phyloP scores from a whole-genome alignment of 2,113 vertebrate genomes.

The Hydrolagus affinis region DNA sequence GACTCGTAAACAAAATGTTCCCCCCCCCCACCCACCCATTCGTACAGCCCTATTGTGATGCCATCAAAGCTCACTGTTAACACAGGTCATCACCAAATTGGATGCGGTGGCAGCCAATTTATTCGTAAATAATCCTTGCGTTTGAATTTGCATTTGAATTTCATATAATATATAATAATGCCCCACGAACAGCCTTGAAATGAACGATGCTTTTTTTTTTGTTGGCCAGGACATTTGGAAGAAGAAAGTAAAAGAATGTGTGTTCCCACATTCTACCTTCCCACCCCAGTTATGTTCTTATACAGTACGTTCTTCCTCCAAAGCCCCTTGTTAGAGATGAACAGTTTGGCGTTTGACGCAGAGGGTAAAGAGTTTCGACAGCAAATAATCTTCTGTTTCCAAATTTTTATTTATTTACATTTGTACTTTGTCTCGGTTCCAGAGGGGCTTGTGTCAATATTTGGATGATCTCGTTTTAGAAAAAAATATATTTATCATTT shows the following conservation, averaged over 20 bases:
- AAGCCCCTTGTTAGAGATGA: neutral
- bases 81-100: too few species aligned
- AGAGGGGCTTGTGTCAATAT: neutral
- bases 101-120: too few species aligned
- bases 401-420: slow-evolving; percentile 5
- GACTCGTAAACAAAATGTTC: slow-evolving; percentile 10
- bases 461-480: neutral
- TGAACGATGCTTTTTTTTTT: too few species aligned
- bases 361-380: neutral
- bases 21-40: too few species aligned
- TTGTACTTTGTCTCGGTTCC: neutral
- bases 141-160: too few species aligned
- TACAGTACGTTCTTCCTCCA: neutral
- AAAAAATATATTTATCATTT: neutral
- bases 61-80: neutral
- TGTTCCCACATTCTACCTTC: too few species aligned
- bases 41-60: neutral
- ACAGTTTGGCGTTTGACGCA: neutral
- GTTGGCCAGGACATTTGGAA: too few species aligned
- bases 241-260: too few species aligned
- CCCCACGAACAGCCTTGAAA: too few species aligned
- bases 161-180: too few species aligned
- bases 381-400: neutral
- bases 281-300: neutral
- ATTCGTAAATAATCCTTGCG: too few species aligned